phyloP scores from a whole-genome alignment of 1,140 invertebrate genomes.

The Drosophila paulistorum region DNA sequence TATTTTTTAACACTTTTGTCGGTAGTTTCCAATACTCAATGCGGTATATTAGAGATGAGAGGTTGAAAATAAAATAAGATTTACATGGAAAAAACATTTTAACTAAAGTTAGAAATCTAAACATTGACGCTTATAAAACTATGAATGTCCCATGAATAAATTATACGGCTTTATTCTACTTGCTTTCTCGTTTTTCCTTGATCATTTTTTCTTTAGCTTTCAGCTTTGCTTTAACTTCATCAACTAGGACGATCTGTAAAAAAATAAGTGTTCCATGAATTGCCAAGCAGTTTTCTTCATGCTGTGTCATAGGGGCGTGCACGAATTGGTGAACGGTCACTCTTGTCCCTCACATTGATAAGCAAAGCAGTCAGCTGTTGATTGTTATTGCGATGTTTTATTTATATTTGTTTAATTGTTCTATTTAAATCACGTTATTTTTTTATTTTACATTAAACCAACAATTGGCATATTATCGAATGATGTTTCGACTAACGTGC shows the following conservation, averaged over 20 bases:
- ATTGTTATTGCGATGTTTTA: slow-evolving; percentile 1
- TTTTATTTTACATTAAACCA: neutral
- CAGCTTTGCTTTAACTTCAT: too few species aligned
- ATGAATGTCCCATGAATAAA: too few species aligned
- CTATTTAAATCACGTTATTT: neutral
- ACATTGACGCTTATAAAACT: too few species aligned
- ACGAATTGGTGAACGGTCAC: neutral
- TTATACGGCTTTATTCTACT: too few species aligned
- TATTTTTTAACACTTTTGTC: neutral
- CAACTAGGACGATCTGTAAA: too few species aligned
- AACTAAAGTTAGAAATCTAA: neutral
- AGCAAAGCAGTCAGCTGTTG: neutral
- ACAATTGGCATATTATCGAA: neutral
- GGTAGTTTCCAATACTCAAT: neutral
- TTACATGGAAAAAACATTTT: neutral
- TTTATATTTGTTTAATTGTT: slow-evolving; percentile 1
- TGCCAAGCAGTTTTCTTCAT: too few species aligned
- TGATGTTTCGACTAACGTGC: slow-evolving; percentile 41
- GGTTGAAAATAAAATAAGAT: neutral
- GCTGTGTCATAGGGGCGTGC: too few species aligned
- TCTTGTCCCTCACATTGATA: neutral
- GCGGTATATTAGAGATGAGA: neutral
- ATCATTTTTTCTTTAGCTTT: too few species aligned
- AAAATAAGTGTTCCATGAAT: too few species aligned
- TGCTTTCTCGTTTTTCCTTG: too few species aligned